Percentiles rank a stretch among this genome's conserved stretches.
These are phyloP conservation scores for Theocolax elegans DNA, from an alignment of 1,140 invertebrate genomes.

Conservation along the genomic window DNA sequence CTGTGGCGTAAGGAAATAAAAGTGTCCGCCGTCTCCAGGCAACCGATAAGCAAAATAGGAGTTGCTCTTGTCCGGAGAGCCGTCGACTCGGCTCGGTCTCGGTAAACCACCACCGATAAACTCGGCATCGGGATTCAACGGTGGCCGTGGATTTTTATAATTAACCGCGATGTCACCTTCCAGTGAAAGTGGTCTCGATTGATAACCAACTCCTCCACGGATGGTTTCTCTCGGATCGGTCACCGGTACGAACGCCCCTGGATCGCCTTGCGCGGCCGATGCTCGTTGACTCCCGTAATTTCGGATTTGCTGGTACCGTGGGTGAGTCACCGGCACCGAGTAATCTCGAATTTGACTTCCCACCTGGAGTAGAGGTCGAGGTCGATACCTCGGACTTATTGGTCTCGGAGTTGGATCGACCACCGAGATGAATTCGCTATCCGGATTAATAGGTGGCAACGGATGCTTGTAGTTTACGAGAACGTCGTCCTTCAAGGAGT, in stretches of 20 bases:
- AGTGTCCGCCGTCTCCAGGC: conserved; percentile 77
- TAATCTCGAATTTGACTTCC: conserved; percentile 48
- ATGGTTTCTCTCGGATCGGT: conserved; percentile 29
- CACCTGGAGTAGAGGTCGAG: conserved; percentile 44
- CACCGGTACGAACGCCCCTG: conserved; percentile 41
- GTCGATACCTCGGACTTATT: conserved; percentile 43
- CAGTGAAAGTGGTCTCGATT: conserved; percentile 55
- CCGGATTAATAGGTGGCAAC: conserved; percentile 72
- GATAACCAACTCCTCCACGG: not conserved
- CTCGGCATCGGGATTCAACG: conserved; percentile 70
- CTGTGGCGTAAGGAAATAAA: conserved; percentile 82
- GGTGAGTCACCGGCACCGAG: not conserved
- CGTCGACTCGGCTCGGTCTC: conserved; percentile 19
- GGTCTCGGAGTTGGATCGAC: conserved; percentile 29
- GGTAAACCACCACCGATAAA: conserved; percentile 52
- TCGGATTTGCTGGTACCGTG: conserved; percentile 23
- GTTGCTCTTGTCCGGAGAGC: conserved; percentile 58
- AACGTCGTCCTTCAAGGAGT: conserved; percentile 71
- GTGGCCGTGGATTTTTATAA: conserved; percentile 66
- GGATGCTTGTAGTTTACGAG: conserved; percentile 72
- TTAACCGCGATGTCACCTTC: conserved; percentile 67
- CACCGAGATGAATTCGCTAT: conserved; percentile 74
- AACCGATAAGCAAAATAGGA: conserved; percentile 76
- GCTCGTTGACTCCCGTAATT: conserved; percentile 45
- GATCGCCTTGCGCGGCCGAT: conserved; percentile 20